These are phyloP conservation scores for Valencia hispanica DNA, from an alignment of 2,797 vertebrate species.

Conservation along the genomic window DNA sequence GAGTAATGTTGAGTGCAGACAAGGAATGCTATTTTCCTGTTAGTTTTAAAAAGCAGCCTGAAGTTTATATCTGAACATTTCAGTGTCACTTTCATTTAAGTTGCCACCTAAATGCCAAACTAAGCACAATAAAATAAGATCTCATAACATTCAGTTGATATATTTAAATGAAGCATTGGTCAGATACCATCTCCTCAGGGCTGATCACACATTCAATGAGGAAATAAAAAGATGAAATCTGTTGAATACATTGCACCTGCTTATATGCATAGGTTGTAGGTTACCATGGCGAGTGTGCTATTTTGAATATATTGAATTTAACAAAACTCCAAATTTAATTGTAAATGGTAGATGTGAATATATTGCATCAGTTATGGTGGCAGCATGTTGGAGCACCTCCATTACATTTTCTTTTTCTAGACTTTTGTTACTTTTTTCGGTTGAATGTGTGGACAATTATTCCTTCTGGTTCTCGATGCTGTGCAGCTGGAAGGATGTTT, in stretches of 20 bases:
- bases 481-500: neutral
- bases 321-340: conserved; percentile 8
- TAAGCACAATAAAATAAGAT: neutral
- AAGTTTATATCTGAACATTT: neutral
- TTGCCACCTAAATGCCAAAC: neutral
- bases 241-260: conserved; percentile 24
- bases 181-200: conserved; percentile 24
- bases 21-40: neutral
- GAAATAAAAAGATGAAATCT: conserved; percentile 63
- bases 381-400: neutral
- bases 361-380: neutral
- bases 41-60: neutral
- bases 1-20: neutral
- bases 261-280: conserved; percentile 17
- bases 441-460: neutral
- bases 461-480: neutral
- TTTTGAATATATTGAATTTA: conserved; percentile 14
- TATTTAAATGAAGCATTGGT: neutral
- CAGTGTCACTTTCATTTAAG: neutral
- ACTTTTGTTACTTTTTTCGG: neutral
- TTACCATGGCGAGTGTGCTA: neutral
- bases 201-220: conserved; percentile 31
- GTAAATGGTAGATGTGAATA: neutral
- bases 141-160: conserved; percentile 5
- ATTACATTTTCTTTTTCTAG: neutral